These are phyloP conservation scores for Noturus placidus DNA, from an alignment of 2,113 vertebrate species.

Conservation along the genomic window DNA sequence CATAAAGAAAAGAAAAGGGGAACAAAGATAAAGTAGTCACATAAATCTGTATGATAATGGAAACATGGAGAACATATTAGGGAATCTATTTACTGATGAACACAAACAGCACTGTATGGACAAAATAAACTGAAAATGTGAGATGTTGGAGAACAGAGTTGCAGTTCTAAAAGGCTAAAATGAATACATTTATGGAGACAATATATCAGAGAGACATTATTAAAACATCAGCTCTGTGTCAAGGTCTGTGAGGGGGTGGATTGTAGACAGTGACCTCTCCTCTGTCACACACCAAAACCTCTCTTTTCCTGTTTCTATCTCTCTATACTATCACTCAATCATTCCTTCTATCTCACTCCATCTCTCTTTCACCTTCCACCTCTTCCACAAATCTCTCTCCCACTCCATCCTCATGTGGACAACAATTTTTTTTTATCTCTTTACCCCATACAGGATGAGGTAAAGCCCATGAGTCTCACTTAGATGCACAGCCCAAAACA, in stretches of 20 bases:
- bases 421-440: constrained; percentile 31
- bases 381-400: neutral
- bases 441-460: constrained; percentile 36
- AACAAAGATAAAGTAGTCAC: neutral
- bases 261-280: neutral
- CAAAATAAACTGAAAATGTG: no score
- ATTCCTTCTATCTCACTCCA: neutral
- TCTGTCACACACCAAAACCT: constrained; percentile 2
- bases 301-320: constrained; percentile 15
- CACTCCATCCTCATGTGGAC: constrained; percentile 27
- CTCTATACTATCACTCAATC: neutral
- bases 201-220: constrained; percentile 6
- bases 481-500: constrained; percentile 34
- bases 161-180: no score
- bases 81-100: no score
- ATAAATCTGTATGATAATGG: no score
- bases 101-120: no score
- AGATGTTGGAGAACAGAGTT: no score
- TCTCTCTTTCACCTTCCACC: neutral
- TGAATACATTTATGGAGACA: neutral
- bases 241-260: constrained; percentile 1
- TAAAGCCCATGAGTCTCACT: constrained; percentile 28
- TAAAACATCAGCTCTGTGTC: constrained; percentile 18
- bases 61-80: no score
- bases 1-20: no score